Evolutionary conservation across 1,140 invertebrate species (phyloP), one percentile per base, ranked within the genome.

Genomic region (Chlorops oryzae): DNA sequence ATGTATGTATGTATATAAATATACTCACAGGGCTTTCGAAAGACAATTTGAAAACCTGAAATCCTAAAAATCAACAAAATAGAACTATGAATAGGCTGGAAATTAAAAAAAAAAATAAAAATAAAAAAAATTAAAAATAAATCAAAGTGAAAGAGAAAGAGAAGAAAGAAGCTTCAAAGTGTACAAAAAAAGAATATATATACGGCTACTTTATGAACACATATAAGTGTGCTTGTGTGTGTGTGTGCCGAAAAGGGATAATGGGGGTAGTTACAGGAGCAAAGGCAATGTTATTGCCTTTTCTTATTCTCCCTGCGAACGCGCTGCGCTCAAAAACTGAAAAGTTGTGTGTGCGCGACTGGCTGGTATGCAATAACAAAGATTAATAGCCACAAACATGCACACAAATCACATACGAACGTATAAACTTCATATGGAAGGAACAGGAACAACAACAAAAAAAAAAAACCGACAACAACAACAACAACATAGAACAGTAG

Each of bases 311-410:
- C n/a, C n/a, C n/a, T n/a, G n/a, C n/a, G n/a, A n/a, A n/a, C n/a
- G n/a, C n/a, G n/a, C n/a, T n/a, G n/a, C n/a, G n/a, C n/a, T n/a
- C n/a, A n/a, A n/a, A n/a, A n/a, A n/a, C n/a, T n/a, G n/a, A n/a
- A n/a, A n/a, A 32, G 27, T 13, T 9, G n/a, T 55, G 52, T 42
- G 57, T 51, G 54, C 61, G 53, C 57, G 17, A 20, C 25, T 21
- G 21, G 47, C 28, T 32, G 9, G 55, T 51, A 54, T 42, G 59
- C 59, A 54, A 67, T 67, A 67, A 67, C 64, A 62, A 67, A 67
- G 64, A 67, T 67, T 67, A 67, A 67, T 67, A 61, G 67, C 65
- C 55, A 59, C 27, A 47, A 57, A 65, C 59, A 62, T 22, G 49
- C 55, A 58, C 55, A 55, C 60, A 32, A 47, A 51, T 41, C 39